A percentile compares a stretch with the other conserved stretches of the same genome.
These are phyloP conservation scores for Tetranychus truncatus DNA, from an alignment of 2,888 invertebrate species.

Conservation along the genomic window DNA sequence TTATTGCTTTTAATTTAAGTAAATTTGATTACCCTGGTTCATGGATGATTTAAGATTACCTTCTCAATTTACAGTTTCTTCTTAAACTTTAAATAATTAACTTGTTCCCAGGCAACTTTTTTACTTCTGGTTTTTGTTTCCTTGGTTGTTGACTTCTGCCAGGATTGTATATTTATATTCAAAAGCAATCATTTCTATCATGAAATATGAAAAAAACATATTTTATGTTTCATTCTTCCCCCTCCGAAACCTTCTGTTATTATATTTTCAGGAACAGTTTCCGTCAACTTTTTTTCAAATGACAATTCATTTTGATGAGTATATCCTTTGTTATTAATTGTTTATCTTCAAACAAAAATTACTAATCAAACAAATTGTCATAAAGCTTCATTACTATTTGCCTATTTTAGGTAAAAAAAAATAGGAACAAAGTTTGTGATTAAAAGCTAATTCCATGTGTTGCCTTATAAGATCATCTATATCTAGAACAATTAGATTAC, in stretches of 20 bases:
- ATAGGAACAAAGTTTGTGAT: too few species aligned
- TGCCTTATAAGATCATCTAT: too few species aligned
- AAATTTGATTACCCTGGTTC: background rate
- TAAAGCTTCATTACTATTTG: too few species aligned
- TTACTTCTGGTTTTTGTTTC: background rate
- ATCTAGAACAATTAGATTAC: too few species aligned
- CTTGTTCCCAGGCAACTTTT: background rate
- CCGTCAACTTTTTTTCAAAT: too few species aligned
- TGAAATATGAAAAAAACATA: background rate
- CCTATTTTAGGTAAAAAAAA: too few species aligned
- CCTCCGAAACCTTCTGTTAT: too few species aligned
- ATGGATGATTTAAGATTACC: slow-evolving; percentile 3
- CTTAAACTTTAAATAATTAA: background rate
- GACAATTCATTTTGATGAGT: too few species aligned
- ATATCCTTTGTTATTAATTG: too few species aligned
- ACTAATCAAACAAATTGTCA: too few species aligned
- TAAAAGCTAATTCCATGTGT: too few species aligned
- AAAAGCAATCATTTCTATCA: background rate
- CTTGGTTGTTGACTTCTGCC: background rate
- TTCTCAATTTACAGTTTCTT: slow-evolving; percentile 9
- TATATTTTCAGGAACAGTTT: background rate
- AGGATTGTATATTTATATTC: background rate
- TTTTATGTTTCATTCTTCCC: background rate
- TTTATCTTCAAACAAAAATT: too few species aligned
- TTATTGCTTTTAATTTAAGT: background rate